phyloP scores from a whole-genome alignment of 2,888 invertebrate genomes.

The Platycheirus albimanus region DNA sequence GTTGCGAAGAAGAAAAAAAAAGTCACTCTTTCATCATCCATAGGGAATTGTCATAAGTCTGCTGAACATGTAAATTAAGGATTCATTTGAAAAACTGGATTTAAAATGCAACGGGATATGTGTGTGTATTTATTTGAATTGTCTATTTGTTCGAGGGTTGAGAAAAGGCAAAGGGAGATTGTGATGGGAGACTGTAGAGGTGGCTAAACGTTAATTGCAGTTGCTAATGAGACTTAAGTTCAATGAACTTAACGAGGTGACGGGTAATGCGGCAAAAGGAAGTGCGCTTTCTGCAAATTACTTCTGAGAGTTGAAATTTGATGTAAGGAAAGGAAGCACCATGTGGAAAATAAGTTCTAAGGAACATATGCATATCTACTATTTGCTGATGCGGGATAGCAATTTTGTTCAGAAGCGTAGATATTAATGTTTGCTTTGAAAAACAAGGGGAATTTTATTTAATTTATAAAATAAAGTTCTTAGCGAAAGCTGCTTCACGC shows the following conservation, averaged over 20 bases:
- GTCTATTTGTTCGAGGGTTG: conserved; percentile 30
- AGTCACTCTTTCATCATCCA: neutral
- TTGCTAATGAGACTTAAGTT: conserved; percentile 49
- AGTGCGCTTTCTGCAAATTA: conserved; percentile 24
- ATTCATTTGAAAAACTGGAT: conserved; percentile 38
- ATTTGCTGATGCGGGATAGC: neutral
- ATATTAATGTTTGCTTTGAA: too few species aligned
- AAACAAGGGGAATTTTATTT: too few species aligned
- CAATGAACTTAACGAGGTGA: conserved; percentile 45
- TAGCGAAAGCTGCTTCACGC: too few species aligned
- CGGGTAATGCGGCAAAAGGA: conserved; percentile 1
- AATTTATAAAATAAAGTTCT: too few species aligned
- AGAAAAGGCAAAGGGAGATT: neutral
- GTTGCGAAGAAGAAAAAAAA: conserved; percentile 10
- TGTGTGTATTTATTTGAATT: conserved; percentile 43
- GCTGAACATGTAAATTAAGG: conserved; percentile 49
- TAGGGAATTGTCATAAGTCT: conserved; percentile 33
- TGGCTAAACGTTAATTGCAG: conserved; percentile 49
- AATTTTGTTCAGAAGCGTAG: neutral
- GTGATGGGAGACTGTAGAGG: conserved; percentile 8
- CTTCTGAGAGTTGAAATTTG: conserved; percentile 43
- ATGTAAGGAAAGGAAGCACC: neutral
- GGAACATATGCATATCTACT: neutral
- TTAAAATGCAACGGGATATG: conserved; percentile 7
- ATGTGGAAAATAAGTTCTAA: conserved; percentile 7